Percentiles rank a stretch among this genome's conserved stretches.
Evolutionary conservation across 1,140 invertebrate species (phyloP).

Genomic region (Drosophila triauraria): DNA sequence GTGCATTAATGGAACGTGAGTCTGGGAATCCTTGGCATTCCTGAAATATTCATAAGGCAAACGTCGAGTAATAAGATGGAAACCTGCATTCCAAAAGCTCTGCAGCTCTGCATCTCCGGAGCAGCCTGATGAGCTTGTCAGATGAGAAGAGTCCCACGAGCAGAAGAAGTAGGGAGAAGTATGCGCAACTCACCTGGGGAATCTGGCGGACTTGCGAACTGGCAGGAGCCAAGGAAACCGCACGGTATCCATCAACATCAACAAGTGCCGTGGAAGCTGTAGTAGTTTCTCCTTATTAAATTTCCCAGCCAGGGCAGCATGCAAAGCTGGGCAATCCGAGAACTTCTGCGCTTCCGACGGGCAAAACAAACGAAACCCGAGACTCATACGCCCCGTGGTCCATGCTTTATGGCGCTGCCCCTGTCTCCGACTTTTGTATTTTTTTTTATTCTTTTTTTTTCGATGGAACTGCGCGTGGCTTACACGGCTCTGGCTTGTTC

Average conservation of each 20-base stretch:
- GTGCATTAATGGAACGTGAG: constrained; percentile 30
- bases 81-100: constrained; percentile 14
- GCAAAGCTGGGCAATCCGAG: constrained; percentile 22
- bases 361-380: constrained; percentile 34
- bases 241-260: constrained; percentile 70
- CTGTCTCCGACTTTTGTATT: constrained; percentile 6
- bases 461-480: constrained; percentile 23
- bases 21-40: constrained; percentile 27
- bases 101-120: constrained; percentile 20
- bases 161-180: neutral
- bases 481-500: constrained; percentile 43
- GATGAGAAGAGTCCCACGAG: constrained; percentile 7
- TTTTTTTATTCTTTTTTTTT: constrained; percentile 8
- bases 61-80: constrained; percentile 35
- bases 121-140: constrained; percentile 42
- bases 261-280: constrained; percentile 51
- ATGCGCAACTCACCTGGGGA: constrained; percentile 10
- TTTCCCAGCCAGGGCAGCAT: constrained; percentile 48
- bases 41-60: constrained; percentile 41
- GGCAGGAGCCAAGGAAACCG: constrained; percentile 32
- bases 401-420: constrained; percentile 17
- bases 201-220: neutral
- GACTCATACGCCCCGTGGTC: constrained; percentile 46
- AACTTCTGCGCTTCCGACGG: constrained; percentile 11
- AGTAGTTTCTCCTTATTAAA: constrained; percentile 64